Evolutionary conservation across 1,140 invertebrate genomes (phyloP).

Genomic region (Drosophila navojoa): DNA sequence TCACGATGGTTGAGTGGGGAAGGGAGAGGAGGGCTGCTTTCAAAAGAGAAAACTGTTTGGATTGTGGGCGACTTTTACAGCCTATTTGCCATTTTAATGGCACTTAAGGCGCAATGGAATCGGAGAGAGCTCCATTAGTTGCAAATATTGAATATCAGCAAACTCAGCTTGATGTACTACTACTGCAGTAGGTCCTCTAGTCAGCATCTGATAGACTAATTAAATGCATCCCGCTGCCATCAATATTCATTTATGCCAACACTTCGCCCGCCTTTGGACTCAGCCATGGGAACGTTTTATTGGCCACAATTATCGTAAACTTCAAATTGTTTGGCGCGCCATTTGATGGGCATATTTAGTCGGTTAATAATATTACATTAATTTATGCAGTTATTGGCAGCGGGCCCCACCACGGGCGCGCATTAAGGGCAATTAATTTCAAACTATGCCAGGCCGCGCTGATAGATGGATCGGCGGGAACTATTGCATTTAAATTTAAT

Average conservation of each 20-base stretch:
- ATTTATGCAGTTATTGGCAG: slow-evolving; percentile 58
- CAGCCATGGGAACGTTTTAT: not conserved
- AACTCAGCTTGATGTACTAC: too few species aligned
- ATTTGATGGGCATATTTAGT: slow-evolving; percentile 56
- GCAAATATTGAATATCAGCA: too few species aligned
- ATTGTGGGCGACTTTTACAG: slow-evolving; percentile 16
- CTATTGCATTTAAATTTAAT: slow-evolving; percentile 29
- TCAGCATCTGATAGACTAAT: not conserved
- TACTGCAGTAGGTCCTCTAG: not conserved
- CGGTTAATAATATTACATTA: slow-evolving; percentile 75
- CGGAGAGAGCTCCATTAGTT: too few species aligned
- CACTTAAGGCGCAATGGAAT: slow-evolving; percentile 69
- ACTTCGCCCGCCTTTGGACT: not conserved
- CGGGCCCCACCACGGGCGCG: slow-evolving; percentile 17
- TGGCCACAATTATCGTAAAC: slow-evolving; percentile 33
- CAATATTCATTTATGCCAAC: slow-evolving; percentile 35
- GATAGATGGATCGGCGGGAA: slow-evolving; percentile 13
- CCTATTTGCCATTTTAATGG: slow-evolving; percentile 76
- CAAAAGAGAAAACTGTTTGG: slow-evolving; percentile 15
- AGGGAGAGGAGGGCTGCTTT: not conserved
- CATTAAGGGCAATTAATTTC: slow-evolving; percentile 65
- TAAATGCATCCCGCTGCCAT: slow-evolving; percentile 1
- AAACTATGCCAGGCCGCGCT: slow-evolving; percentile 23
- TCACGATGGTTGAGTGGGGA: too few species aligned
- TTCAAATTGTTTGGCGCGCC: slow-evolving; percentile 13